A percentile compares a stretch with the other conserved stretches of the same genome.
Conservation (phyloP, 2,113 vertebrate species). For the Corvus hawaiiensis region DNA sequence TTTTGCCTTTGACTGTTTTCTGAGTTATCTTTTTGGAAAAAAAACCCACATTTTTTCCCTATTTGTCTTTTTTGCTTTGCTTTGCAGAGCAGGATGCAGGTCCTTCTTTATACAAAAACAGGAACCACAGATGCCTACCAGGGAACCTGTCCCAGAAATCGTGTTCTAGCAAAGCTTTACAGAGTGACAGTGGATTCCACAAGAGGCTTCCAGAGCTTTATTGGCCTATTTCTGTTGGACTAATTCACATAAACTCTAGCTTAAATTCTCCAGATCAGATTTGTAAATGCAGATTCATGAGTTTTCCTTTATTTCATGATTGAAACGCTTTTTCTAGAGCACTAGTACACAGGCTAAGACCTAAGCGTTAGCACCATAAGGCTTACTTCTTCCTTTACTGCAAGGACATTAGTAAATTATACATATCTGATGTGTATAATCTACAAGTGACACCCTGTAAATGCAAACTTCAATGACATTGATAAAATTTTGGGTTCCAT, state of each 20-base stretch:
- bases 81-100: not conserved
- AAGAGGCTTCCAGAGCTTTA: not conserved
- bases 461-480: not conserved
- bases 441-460: not conserved
- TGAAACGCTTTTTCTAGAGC: not conserved
- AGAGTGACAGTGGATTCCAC: not conserved
- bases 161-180: not conserved
- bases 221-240: not conserved
- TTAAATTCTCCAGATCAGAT: not conserved
- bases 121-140: not conserved
- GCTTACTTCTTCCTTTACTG: not conserved
- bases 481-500: not conserved
- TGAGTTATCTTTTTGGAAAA: not conserved
- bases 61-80: not conserved
- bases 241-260: not conserved
- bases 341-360: not conserved
- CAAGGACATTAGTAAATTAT: not conserved
- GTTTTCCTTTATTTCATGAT: not conserved
- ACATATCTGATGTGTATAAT: not conserved
- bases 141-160: not conserved
- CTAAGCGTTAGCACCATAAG: not conserved
- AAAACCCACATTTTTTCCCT: not conserved
- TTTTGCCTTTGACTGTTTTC: not conserved
- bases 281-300: not conserved
- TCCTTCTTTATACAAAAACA: not conserved